Conservation (phyloP, 2,113 vertebrate species). For the Eulacestoma nigropectus region DNA sequence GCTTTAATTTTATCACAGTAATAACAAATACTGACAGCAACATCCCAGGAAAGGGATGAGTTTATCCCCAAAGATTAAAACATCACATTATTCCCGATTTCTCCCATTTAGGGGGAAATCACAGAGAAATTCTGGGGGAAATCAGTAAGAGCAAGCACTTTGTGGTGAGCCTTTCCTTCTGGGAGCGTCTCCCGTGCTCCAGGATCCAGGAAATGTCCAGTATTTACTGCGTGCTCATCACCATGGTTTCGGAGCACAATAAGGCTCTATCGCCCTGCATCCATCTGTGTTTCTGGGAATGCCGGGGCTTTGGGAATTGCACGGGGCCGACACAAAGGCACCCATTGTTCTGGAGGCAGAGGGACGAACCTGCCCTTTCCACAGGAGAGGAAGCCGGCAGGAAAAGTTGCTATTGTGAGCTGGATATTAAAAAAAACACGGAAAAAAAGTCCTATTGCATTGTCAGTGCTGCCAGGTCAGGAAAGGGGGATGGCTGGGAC, state of each 20-base stretch:
- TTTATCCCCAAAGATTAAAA: background rate
- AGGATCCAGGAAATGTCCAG: slow-evolving; percentile 18
- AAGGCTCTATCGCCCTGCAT: slow-evolving; percentile 23
- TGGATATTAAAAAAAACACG: background rate
- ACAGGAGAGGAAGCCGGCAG: background rate
- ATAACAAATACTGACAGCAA: background rate
- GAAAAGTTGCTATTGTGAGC: slow-evolving; percentile 19
- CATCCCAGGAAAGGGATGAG: background rate
- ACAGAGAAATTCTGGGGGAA: background rate
- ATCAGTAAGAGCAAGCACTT: background rate
- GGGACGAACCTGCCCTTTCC: slow-evolving; percentile 40
- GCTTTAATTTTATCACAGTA: background rate
- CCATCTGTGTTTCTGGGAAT: slow-evolving; percentile 51
- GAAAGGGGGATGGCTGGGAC: background rate
- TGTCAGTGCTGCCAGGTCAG: rapidly evolving
- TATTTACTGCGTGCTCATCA: slow-evolving; percentile 37
- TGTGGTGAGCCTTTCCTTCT: background rate
- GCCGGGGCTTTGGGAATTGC: slow-evolving; percentile 18
- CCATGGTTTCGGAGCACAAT: slow-evolving; percentile 53
- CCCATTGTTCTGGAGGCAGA: slow-evolving; percentile 46
- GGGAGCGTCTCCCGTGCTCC: background rate
- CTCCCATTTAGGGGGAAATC: background rate
- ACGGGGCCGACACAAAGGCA: slow-evolving; percentile 14
- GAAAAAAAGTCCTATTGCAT: background rate
- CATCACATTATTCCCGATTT: background rate